Conservation (phyloP, 2,113 vertebrate genomes). For the Morone saxatilis region DNA sequence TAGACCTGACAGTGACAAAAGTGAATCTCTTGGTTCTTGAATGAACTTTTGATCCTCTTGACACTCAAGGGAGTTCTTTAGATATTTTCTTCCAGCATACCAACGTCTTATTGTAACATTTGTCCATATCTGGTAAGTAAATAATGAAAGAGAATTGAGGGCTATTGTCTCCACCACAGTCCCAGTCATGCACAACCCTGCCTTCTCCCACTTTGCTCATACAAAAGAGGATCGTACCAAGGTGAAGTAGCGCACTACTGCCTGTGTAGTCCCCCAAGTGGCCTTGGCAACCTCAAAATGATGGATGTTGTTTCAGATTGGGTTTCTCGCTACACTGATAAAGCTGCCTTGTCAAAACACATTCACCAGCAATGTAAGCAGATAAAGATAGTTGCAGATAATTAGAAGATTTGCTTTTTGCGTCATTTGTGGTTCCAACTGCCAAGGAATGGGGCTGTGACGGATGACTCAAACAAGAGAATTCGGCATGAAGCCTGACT, state of each 20-base stretch:
- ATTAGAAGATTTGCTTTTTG: constrained; percentile 76
- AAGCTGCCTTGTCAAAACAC: constrained; percentile 73
- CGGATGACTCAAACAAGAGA: constrained; percentile 73
- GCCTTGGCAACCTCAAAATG: constrained; percentile 61
- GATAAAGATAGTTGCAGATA: constrained; percentile 75
- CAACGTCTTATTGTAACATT: not conserved
- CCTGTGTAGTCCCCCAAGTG: constrained; percentile 53
- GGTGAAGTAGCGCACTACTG: constrained; percentile 60
- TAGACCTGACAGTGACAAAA: constrained; percentile 29
- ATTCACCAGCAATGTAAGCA: constrained; percentile 56
- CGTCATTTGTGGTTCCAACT: constrained; percentile 67
- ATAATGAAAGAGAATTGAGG: constrained; percentile 62
- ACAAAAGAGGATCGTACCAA: constrained; percentile 55
- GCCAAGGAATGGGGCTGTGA: constrained; percentile 70
- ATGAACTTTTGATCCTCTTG: constrained; percentile 31
- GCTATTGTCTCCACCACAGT: constrained; percentile 50
- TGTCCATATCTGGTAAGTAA: constrained; percentile 52
- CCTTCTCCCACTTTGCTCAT: constrained; percentile 30
- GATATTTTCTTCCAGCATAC: constrained; percentile 5
- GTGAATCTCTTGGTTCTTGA: constrained; percentile 2
- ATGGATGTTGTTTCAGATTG: constrained; percentile 78
- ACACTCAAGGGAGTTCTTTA: constrained; percentile 4
- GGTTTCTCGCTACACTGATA: constrained; percentile 62
- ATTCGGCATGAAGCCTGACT: constrained; percentile 72
- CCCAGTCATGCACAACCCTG: constrained; percentile 19